Evolutionary conservation across 92 coral and sea anemone genomes (phyloP).

Genomic region (Blastomussa wellsi): DNA sequence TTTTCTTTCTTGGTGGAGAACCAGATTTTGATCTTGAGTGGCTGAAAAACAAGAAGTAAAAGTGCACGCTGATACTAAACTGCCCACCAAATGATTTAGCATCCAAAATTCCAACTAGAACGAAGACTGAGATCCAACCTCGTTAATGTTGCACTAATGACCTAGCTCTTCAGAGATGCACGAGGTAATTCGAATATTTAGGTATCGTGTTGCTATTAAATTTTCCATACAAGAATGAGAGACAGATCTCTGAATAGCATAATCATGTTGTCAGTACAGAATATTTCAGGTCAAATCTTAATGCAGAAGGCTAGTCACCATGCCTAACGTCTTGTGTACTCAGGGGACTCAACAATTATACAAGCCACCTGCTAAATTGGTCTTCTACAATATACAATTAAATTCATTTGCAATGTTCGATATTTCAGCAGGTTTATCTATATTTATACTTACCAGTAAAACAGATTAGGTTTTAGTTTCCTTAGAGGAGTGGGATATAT

Average conservation of each 20-base stretch:
- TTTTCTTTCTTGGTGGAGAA: conserved; percentile 57
- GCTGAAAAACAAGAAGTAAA: conserved; percentile 7
- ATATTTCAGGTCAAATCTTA: too few relatives aligned
- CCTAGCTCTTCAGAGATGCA: too few relatives aligned
- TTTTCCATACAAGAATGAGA: background rate
- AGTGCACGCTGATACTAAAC: background rate
- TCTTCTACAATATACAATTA: too few relatives aligned
- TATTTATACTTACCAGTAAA: too few relatives aligned
- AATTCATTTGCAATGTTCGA: too few relatives aligned
- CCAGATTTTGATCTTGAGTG: conserved; percentile 72
- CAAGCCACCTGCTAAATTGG: background rate
- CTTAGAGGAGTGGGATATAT: too few relatives aligned
- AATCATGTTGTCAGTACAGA: background rate
- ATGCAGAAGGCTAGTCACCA: too few relatives aligned
- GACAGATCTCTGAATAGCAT: background rate
- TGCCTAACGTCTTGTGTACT: background rate
- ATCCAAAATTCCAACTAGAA: background rate
- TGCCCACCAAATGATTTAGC: background rate
- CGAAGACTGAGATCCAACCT: background rate
- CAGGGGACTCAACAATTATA: background rate
- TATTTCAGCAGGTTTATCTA: too few relatives aligned
- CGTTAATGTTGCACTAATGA: too few relatives aligned
- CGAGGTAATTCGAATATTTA: too few relatives aligned
- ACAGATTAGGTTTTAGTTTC: too few relatives aligned
- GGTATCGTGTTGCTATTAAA: too few relatives aligned